Conservation (phyloP, 2,113 vertebrate species). For the Grammomys dolichurus region DNA sequence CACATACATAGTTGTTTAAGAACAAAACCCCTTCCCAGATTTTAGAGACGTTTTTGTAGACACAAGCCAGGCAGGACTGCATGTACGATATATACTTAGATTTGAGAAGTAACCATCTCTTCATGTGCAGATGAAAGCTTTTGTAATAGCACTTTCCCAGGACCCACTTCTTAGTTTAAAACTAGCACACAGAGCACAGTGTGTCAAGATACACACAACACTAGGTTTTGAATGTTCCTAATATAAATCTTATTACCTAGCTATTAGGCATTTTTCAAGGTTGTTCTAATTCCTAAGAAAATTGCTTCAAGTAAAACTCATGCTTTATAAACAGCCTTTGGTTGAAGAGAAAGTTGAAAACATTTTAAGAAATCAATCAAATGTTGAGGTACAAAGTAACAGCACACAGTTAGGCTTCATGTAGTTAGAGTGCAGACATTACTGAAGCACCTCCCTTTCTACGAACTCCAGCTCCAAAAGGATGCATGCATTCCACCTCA, state of each 20-base stretch:
- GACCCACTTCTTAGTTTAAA: not conserved
- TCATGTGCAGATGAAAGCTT: slow-evolving; percentile 22
- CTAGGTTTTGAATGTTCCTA: not conserved
- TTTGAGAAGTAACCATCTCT: slow-evolving; percentile 24
- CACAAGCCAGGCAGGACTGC: not conserved
- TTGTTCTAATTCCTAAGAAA: slow-evolving; percentile 59
- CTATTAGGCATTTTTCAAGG: slow-evolving; percentile 31
- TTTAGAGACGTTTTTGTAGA: slow-evolving; percentile 54
- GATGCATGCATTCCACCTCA: slow-evolving; percentile 8
- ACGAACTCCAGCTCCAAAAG: slow-evolving; percentile 7
- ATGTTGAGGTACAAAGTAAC: slow-evolving; percentile 26
- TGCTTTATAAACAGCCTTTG: not conserved
- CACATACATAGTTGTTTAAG: not conserved
- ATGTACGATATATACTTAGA: not conserved
- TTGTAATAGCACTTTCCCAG: not conserved
- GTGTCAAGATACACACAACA: not conserved
- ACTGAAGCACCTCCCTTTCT: not conserved
- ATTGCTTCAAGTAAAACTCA: slow-evolving; percentile 47
- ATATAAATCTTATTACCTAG: not conserved
- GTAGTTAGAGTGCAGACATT: not conserved
- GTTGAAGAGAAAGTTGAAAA: not conserved
- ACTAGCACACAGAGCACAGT: not conserved
- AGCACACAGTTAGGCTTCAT: not conserved
- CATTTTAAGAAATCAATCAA: slow-evolving; percentile 8
- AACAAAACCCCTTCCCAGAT: slow-evolving; percentile 22